Evolutionary conservation across 2,113 vertebrate species (phyloP).

Genomic region (Pseudopodoces humilis): DNA sequence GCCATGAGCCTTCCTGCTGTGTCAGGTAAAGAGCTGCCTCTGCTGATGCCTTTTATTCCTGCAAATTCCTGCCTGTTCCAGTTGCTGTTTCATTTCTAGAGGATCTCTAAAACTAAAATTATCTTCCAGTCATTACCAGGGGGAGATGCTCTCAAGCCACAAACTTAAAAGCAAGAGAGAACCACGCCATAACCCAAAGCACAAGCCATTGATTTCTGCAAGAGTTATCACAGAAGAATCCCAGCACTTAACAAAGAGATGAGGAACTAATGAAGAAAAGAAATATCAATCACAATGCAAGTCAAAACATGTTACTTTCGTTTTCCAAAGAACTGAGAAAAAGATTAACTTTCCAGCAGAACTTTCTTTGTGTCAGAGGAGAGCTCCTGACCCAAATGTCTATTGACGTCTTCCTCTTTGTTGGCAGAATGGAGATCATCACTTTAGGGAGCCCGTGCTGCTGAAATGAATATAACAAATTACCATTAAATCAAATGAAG

Average conservation of each 20-base stretch:
- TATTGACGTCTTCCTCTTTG: not conserved
- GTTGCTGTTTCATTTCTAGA: not conserved
- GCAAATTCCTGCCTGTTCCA: not conserved
- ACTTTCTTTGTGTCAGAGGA: slow-evolving; percentile 16
- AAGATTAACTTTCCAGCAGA: slow-evolving; percentile 29
- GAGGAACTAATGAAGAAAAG: slow-evolving; percentile 17
- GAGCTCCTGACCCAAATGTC: slow-evolving; percentile 16
- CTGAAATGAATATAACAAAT: slow-evolving; percentile 30
- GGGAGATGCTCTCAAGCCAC: not conserved
- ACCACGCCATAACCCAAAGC: not conserved
- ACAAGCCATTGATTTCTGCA: not conserved
- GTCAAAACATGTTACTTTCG: not conserved
- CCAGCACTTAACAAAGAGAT: slow-evolving; percentile 15
- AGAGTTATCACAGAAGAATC: not conserved
- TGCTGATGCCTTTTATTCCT: not conserved
- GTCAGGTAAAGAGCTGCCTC: not conserved
- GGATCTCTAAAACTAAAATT: not conserved
- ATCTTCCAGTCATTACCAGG: not conserved
- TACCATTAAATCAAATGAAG: not conserved
- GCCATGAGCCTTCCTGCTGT: not conserved
- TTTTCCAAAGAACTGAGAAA: slow-evolving; percentile 18
- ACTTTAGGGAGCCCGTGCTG: not conserved
- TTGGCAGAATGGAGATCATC: slow-evolving; percentile 27
- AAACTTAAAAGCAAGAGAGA: not conserved
- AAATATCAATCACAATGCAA: not conserved